phyloP scores from a whole-genome alignment of 2,113 vertebrate genomes.

The Sebastes fasciatus region DNA sequence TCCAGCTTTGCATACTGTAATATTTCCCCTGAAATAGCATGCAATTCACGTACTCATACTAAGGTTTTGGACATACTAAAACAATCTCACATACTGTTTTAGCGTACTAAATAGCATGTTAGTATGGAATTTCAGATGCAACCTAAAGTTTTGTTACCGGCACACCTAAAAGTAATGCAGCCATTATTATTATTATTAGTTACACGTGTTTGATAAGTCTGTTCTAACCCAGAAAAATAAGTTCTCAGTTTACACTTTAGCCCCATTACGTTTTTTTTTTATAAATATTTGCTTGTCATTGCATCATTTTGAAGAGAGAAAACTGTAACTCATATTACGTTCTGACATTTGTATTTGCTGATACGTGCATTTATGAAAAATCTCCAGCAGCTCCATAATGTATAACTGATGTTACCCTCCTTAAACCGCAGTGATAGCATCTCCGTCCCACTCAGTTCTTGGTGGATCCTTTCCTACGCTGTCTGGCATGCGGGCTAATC shows the following conservation, averaged over 20 bases:
- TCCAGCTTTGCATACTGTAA: no score
- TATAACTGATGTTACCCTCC: conserved; percentile 28
- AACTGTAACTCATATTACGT: not conserved
- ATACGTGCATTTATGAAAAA: conserved; percentile 15
- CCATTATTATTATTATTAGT: not conserved
- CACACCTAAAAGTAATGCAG: conserved; percentile 10
- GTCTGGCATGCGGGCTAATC: conserved; percentile 47
- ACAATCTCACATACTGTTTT: no score
- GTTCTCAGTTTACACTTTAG: not conserved
- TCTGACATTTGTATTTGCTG: conserved; percentile 36
- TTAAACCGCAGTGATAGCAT: conserved; percentile 34
- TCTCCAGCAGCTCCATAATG: conserved; percentile 13
- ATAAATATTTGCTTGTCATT: not conserved
- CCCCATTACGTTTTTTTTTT: not conserved
- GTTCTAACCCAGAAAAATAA: not conserved
- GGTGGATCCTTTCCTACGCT: conserved; percentile 18
- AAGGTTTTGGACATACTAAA: no score
- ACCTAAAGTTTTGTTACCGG: not conserved
- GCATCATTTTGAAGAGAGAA: not conserved
- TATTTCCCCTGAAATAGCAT: no score
- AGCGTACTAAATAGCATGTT: no score
- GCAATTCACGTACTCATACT: no score
- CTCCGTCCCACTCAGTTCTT: conserved; percentile 22
- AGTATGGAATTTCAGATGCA: no score
- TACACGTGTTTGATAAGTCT: not conserved